A percentile compares a stretch with the other conserved stretches of the same genome.
Conservation (phyloP, 2,113 vertebrate genomes). For the Perca flavescens region DNA sequence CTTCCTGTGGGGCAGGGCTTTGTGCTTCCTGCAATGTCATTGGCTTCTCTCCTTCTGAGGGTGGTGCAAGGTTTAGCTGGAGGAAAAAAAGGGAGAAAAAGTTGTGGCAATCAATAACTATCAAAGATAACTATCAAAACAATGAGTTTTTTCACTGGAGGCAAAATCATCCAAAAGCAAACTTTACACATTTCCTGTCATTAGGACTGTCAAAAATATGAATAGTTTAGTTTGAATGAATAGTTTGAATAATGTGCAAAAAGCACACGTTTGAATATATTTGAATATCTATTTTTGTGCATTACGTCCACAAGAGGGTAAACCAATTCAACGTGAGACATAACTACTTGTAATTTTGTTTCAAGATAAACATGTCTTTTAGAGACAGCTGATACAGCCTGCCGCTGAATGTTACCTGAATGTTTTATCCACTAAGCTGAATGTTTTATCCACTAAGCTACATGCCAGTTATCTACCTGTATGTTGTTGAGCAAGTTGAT, state of each 20-base stretch:
- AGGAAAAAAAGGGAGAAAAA: neutral
- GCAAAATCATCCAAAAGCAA: neutral
- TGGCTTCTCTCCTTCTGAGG: conserved; percentile 81
- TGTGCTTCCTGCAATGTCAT: conserved; percentile 71
- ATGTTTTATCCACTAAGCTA: neutral
- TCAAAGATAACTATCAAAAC: neutral
- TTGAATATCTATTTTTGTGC: too few relatives aligned
- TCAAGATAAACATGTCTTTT: too few relatives aligned
- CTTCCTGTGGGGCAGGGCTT: conserved; percentile 75
- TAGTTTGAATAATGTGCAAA: too few relatives aligned
- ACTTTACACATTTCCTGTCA: neutral
- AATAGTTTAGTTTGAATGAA: too few relatives aligned
- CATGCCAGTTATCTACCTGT: conserved; percentile 62
- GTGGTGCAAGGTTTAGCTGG: conserved; percentile 82
- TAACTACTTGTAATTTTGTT: too few relatives aligned
- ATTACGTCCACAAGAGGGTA: too few relatives aligned
- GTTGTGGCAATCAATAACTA: neutral
- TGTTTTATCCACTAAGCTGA: neutral
- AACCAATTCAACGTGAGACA: too few relatives aligned
- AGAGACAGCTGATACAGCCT: neutral
- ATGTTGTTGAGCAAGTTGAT: conserved; percentile 83
- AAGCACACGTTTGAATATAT: too few relatives aligned
- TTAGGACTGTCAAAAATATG: too few relatives aligned
- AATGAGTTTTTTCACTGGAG: neutral
- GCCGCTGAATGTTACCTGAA: neutral